These are phyloP conservation scores for Natrix natrix DNA, from an alignment of 2,797 vertebrate genomes.

Conservation along the genomic window DNA sequence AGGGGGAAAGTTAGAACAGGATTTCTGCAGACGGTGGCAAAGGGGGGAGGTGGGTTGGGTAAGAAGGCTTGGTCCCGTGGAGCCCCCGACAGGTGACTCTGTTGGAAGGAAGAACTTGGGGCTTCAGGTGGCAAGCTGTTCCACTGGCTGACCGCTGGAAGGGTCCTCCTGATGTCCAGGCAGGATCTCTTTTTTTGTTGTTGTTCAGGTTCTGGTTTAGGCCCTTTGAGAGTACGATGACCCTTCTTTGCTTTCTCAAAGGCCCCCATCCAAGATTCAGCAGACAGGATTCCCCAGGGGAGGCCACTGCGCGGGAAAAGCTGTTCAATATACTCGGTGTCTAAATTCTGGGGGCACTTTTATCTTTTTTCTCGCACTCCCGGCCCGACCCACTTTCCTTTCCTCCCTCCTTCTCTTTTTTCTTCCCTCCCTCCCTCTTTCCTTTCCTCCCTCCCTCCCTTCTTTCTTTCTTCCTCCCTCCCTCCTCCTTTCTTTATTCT, in stretches of 20 bases:
- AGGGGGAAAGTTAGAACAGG: not conserved
- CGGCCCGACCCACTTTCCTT: no score
- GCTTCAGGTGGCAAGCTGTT: not conserved
- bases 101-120: not conserved
- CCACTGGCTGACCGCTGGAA: not conserved
- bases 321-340: no score
- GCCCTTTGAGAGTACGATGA: not conserved
- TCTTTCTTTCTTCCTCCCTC: no score
- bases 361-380: no score
- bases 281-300: not conserved
- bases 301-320: no score
- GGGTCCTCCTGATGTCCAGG: not conserved
- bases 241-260: not conserved
- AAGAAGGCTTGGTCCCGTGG: no score
- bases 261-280: not conserved
- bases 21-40: not conserved
- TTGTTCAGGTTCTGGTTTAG: not conserved
- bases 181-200: not conserved
- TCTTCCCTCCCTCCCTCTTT: no score
- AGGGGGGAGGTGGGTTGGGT: not conserved
- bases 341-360: no score
- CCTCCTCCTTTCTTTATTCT: not conserved
- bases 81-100: not conserved
- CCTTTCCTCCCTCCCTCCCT: no score
- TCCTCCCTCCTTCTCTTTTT: no score